Base-by-base conservation (phyloP, 2,888 invertebrate species). In the Drosophila mimetica region DNA sequence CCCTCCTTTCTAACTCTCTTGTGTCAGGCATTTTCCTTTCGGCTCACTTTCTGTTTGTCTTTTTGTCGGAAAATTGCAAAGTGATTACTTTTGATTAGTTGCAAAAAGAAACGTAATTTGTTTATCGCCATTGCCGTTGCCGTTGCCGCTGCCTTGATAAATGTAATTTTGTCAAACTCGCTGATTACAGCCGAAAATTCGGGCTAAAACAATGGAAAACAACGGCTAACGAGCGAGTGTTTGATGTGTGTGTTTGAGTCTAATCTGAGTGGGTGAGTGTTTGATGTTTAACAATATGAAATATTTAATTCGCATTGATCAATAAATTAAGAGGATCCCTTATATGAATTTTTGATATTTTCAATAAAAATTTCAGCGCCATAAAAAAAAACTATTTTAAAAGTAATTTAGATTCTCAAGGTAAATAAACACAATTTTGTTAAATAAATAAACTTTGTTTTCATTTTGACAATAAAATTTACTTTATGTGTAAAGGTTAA, bases 81-180 rank as follows among this genome's bases (percentile, higher is more conserved):
- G 89, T 85, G 84, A 85, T 85, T 85, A 89, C 84, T 85, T 85
- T 85, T 85, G 84, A 85, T 85, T 85, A 89, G 84, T 85, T 89
- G 84, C 74, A 77, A 82, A 89, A 85, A 89, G 89, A 78, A 84
- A 74, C 72, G 83, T 85, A 87, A 83, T 83, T 83, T 83, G 82
- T 81, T 83, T 83, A 83, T 75, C 71, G 82, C 66, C 51, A 58
- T 61, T 70, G 16, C 37, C 60, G 39, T 61, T 70, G 16, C 37
- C 60, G 39, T 52, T 60, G 46, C 30, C 71, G 60, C 39, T 51
- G 32, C 74, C 71, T 84, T 85, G 82, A 78, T 76, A 85, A 81
- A 87, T 87, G 82, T 60, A 74, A 84, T 78, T 78, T 74, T 50
- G 60, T 63, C 53, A 60, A 72, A 70, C 66, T 84, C 74, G 71